These are phyloP conservation scores for Eilema griseolum DNA, from an alignment of 2,888 invertebrate genomes.

Conservation along the genomic window DNA sequence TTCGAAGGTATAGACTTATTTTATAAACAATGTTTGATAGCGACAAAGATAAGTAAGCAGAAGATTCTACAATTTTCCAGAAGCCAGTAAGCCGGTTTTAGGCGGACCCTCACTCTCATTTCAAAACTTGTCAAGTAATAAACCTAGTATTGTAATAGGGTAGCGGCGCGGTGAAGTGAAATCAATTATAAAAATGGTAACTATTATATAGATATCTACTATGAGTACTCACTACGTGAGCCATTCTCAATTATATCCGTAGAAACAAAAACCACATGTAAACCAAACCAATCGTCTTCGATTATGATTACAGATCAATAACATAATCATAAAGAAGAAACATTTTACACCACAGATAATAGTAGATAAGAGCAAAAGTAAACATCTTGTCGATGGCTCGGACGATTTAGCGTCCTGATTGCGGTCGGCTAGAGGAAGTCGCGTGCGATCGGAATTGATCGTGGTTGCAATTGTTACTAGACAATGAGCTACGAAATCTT, in stretches of 20 bases:
- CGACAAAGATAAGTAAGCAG: too few relatives aligned
- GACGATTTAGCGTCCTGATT: conserved; percentile 55
- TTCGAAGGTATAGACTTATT: too few relatives aligned
- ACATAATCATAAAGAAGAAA: conserved; percentile 46
- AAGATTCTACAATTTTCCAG: too few relatives aligned
- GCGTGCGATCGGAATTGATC: conserved; percentile 70
- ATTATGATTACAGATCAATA: conserved; percentile 43
- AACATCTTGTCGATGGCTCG: conserved; percentile 51
- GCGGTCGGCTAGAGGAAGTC: conserved; percentile 69
- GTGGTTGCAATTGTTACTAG: conserved; percentile 56
- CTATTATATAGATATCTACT: background rate
- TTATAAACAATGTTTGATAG: too few relatives aligned
- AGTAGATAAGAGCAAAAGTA: conserved; percentile 56
- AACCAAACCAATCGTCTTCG: conserved; percentile 32
- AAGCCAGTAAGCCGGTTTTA: too few relatives aligned
- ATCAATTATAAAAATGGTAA: too few relatives aligned
- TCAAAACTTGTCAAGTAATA: too few relatives aligned
- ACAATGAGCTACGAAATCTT: conserved; percentile 53
- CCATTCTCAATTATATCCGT: background rate
- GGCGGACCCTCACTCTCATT: too few relatives aligned
- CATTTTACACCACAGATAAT: conserved; percentile 56
- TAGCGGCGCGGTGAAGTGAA: too few relatives aligned
- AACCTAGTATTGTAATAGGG: too few relatives aligned
- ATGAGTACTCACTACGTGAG: background rate
- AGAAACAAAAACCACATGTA: conserved; percentile 16